phyloP scores from a whole-genome alignment of 2,113 vertebrate species.

The Shinisaurus crocodilurus region DNA sequence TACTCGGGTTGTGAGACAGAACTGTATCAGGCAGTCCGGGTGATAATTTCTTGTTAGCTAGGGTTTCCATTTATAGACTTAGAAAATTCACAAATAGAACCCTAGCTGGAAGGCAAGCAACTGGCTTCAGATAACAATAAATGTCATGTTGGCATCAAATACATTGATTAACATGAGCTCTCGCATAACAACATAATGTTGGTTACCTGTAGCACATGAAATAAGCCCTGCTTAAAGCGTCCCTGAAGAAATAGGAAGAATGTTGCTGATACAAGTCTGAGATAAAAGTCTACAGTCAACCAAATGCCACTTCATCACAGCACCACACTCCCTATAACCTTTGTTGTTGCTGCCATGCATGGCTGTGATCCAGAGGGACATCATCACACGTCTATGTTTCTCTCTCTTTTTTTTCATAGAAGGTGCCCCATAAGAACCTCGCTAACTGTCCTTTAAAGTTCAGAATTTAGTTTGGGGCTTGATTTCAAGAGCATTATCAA shows the following conservation, averaged over 20 bases:
- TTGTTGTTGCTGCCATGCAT: not conserved
- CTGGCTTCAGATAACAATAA: constrained; percentile 84
- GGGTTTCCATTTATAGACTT: constrained; percentile 94
- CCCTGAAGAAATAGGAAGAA: constrained; percentile 17
- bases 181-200: constrained; percentile 39
- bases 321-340: not conserved
- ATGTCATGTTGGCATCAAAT: constrained; percentile 65
- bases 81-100: constrained; percentile 90
- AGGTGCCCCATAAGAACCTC: not conserved
- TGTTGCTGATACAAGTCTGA: not conserved
- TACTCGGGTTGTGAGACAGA: constrained; percentile 70
- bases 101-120: constrained; percentile 79
- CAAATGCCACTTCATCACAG: not conserved
- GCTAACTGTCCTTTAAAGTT: not conserved
- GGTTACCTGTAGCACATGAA: not conserved
- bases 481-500: not conserved
- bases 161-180: constrained; percentile 50
- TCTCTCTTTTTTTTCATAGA: not conserved
- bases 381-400: not conserved
- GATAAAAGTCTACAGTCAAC: not conserved
- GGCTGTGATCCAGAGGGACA: not conserved
- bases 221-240: constrained; percentile 31
- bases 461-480: not conserved
- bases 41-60: constrained; percentile 79
- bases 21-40: constrained; percentile 76